phyloP scores from a whole-genome alignment of 2,113 vertebrate species.

The Excalfactoria chinensis region DNA sequence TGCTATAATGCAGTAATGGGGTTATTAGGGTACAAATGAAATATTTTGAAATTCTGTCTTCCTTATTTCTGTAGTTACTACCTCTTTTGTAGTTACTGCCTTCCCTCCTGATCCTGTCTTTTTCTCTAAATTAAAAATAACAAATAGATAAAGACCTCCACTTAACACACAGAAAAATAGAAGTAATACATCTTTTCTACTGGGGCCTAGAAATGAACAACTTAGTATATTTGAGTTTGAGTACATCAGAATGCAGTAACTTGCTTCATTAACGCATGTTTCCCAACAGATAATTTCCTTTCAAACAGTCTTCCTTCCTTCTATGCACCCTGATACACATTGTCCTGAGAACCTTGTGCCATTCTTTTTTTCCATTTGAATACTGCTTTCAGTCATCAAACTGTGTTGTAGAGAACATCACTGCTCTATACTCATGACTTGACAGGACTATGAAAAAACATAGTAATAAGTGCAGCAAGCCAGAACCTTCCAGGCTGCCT shows the following conservation, averaged over 20 bases:
- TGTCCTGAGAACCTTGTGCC: background rate
- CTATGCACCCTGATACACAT: background rate
- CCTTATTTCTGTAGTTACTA: background rate
- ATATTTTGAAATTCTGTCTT: background rate
- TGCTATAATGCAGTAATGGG: background rate
- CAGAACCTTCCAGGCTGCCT: background rate
- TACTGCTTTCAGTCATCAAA: background rate
- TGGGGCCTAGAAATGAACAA: background rate
- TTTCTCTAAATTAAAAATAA: background rate
- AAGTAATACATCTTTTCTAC: background rate
- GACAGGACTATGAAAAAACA: background rate
- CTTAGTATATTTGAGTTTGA: background rate
- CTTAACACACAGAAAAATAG: background rate
- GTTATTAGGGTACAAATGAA: background rate
- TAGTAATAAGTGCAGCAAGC: background rate
- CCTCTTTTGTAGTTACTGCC: background rate
- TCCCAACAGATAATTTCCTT: background rate
- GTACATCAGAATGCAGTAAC: background rate
- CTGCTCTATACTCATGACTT: background rate
- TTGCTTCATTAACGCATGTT: background rate
- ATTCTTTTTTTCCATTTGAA: background rate
- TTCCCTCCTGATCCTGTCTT: background rate
- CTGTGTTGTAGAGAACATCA: background rate
- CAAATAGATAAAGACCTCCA: background rate
- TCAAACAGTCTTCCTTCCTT: background rate